These are phyloP conservation scores for Rotaria socialis DNA, from an alignment of 2,888 invertebrate species.

Conservation along the genomic window DNA sequence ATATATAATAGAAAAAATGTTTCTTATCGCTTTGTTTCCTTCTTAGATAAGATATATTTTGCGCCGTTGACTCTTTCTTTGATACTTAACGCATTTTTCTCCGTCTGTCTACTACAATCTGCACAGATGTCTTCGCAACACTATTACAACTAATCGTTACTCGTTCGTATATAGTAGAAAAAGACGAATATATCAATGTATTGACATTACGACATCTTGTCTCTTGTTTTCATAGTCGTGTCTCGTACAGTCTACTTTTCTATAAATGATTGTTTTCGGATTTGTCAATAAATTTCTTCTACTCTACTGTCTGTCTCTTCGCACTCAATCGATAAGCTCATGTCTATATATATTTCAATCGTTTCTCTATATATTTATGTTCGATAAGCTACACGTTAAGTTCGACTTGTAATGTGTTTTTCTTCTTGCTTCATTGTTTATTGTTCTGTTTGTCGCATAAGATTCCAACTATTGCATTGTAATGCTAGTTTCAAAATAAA, in stretches of 20 bases:
- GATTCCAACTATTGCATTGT: background rate
- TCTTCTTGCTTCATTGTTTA: background rate
- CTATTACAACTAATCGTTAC: conserved; percentile 22
- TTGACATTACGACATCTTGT: conserved; percentile 13
- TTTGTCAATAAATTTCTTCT: conserved; percentile 12
- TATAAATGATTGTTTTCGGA: conserved; percentile 21
- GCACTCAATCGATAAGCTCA: background rate
- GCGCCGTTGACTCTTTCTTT: background rate
- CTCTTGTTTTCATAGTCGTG: conserved; percentile 14
- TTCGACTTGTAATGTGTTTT: background rate
- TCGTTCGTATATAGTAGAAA: background rate
- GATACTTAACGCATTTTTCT: background rate
- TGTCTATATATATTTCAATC: background rate
- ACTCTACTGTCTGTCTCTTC: background rate
- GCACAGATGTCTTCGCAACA: background rate
- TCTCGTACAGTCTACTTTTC: background rate
- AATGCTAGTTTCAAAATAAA: background rate
- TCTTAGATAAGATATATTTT: background rate
- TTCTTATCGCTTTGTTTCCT: background rate
- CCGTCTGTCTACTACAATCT: background rate
- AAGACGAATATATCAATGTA: background rate
- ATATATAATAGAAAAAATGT: background rate
- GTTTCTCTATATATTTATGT: background rate
- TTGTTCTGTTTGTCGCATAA: background rate
- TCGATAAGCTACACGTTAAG: background rate